phyloP scores from a whole-genome alignment of 2,888 invertebrate genomes.

The Entomobrya multifasciata region DNA sequence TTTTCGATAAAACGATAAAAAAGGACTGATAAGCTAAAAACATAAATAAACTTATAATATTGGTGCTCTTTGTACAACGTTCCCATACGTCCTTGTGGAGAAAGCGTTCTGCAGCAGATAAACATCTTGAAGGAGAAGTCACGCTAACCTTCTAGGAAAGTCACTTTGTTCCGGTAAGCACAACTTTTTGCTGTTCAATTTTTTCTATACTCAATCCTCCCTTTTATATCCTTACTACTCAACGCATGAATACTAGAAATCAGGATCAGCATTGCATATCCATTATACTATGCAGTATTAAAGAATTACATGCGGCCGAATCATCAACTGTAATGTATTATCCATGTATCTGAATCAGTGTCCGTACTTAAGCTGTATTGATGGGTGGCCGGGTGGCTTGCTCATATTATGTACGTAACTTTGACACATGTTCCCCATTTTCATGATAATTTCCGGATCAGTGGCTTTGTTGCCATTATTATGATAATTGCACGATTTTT shows the following conservation, averaged over 20 bases:
- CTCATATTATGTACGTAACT: too few species aligned
- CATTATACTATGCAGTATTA: too few species aligned
- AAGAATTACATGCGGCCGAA: too few species aligned
- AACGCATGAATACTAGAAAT: too few species aligned
- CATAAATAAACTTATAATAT: neutral
- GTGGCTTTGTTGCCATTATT: neutral
- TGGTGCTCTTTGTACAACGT: constrained; percentile 31
- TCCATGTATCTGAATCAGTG: neutral
- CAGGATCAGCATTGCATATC: too few species aligned
- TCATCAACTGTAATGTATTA: too few species aligned
- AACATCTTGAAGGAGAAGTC: constrained; percentile 6
- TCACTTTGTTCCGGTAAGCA: constrained; percentile 31
- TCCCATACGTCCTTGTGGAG: neutral
- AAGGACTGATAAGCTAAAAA: constrained; percentile 25
- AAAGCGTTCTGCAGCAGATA: neutral
- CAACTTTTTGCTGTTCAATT: neutral
- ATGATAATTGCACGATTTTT: neutral
- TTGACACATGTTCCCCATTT: neutral
- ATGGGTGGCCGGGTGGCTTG: neutral
- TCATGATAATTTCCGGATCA: constrained; percentile 2
- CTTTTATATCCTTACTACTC: too few species aligned
- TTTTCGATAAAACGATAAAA: constrained; percentile 15
- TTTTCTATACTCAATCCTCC: neutral
- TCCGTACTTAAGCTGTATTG: neutral
- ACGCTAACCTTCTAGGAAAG: constrained; percentile 17